phyloP scores from a whole-genome alignment of 1,140 invertebrate genomes.

The Hylaeus anthracinus region DNA sequence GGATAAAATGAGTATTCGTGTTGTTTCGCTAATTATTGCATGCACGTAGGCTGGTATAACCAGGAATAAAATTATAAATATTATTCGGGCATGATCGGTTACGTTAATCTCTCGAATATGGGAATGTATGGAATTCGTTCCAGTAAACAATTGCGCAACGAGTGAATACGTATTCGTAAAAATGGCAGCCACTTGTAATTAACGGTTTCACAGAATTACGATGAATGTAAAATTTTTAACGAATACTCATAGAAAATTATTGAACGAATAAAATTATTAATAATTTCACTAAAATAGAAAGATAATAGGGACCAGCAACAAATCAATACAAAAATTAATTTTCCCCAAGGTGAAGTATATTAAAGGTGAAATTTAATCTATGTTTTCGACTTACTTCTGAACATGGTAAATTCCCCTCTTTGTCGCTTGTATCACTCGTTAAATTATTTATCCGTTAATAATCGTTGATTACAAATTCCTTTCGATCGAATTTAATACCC shows the following conservation, averaged over 20 bases:
- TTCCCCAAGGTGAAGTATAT: too few relatives aligned
- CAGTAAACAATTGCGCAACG: not conserved
- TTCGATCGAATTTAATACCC: not conserved
- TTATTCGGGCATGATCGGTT: not conserved
- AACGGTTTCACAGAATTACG: not conserved
- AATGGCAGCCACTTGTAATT: not conserved
- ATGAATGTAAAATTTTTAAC: too few relatives aligned
- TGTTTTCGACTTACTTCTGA: too few relatives aligned
- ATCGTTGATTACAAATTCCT: not conserved
- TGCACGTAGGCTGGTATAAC: not conserved
- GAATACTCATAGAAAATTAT: too few relatives aligned
- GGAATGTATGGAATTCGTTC: not conserved
- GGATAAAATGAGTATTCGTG: not conserved
- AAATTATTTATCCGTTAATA: too few relatives aligned
- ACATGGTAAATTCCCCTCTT: too few relatives aligned
- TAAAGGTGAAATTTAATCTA: too few relatives aligned
- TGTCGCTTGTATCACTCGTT: too few relatives aligned
- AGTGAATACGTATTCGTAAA: not conserved
- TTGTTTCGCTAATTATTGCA: not conserved
- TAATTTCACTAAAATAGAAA: too few relatives aligned
- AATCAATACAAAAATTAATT: too few relatives aligned
- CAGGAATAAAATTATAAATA: constrained; percentile 4
- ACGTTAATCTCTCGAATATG: not conserved
- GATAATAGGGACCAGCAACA: too few relatives aligned
- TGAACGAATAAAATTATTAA: too few relatives aligned